A percentile compares a stretch with the other conserved stretches of the same genome.
phyloP scores from a whole-genome alignment of 2,113 vertebrate species.

The Smithornis capensis region DNA sequence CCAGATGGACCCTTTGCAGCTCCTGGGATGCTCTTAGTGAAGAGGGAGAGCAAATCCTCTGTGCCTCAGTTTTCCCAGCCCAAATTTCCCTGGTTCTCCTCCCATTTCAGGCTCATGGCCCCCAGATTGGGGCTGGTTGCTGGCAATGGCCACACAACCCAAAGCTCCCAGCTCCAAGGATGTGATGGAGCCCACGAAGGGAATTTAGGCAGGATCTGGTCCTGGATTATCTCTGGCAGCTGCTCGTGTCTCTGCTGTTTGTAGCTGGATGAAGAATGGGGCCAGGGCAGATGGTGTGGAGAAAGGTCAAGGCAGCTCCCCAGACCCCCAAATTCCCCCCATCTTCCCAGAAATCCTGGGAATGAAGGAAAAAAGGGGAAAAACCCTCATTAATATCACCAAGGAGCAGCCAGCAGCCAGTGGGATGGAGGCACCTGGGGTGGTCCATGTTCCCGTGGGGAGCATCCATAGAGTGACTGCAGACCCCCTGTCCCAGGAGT shows the following conservation, averaged over 20 bases:
- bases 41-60: rapidly evolving
- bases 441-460: neutral
- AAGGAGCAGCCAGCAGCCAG: neutral
- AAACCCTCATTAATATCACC: neutral
- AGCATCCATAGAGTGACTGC: rapidly evolving
- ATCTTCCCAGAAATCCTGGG: rapidly evolving
- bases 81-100: rapidly evolving
- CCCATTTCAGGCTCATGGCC: neutral
- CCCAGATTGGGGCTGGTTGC: neutral
- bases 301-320: neutral
- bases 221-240: neutral
- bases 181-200: rapidly evolving
- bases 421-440: neutral
- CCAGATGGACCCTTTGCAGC: neutral
- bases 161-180: neutral
- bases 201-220: neutral
- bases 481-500: neutral
- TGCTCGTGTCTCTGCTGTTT: neutral
- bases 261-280: neutral
- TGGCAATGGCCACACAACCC: rapidly evolving
- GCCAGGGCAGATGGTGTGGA: neutral
- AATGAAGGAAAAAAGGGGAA: neutral
- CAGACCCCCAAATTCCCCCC: neutral
- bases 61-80: neutral
- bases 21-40: neutral